A percentile compares a stretch with the other conserved stretches of the same genome.
phyloP scores from a whole-genome alignment of 2,113 vertebrate species.

The Callospermophilus lateralis region DNA sequence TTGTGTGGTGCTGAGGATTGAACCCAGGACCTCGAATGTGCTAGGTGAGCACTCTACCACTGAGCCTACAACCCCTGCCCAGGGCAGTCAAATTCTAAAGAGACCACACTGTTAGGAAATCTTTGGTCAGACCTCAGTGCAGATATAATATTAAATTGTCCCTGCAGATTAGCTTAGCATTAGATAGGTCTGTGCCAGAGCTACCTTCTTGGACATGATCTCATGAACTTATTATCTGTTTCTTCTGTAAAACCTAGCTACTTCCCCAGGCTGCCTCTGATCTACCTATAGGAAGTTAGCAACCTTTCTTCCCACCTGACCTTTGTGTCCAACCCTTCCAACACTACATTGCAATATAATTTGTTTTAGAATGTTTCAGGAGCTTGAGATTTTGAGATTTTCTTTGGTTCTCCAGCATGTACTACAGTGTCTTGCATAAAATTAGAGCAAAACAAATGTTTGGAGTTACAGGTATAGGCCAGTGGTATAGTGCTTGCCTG shows the following conservation, averaged over 20 bases:
- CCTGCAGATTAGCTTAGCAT: background rate
- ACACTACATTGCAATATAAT: background rate
- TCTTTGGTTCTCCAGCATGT: background rate
- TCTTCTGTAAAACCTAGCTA: background rate
- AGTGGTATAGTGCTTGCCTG: background rate
- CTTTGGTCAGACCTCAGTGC: background rate
- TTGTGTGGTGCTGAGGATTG: too few relatives aligned
- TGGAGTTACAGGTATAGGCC: too few relatives aligned
- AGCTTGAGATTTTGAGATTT: background rate
- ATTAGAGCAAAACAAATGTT: background rate
- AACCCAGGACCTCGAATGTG: too few relatives aligned
- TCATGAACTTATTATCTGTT: background rate
- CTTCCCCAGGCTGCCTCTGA: background rate
- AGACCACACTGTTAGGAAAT: background rate
- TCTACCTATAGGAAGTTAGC: background rate
- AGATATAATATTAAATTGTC: background rate
- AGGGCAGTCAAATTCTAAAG: background rate
- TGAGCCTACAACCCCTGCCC: too few relatives aligned
- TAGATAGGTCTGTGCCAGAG: background rate
- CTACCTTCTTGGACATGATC: background rate
- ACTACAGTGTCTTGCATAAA: background rate
- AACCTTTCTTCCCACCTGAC: background rate
- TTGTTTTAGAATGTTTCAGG: background rate
- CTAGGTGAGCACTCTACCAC: too few relatives aligned
- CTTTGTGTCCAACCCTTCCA: background rate